Conservation (phyloP, 2,797 vertebrate species). For the Gallirallus australis region DNA sequence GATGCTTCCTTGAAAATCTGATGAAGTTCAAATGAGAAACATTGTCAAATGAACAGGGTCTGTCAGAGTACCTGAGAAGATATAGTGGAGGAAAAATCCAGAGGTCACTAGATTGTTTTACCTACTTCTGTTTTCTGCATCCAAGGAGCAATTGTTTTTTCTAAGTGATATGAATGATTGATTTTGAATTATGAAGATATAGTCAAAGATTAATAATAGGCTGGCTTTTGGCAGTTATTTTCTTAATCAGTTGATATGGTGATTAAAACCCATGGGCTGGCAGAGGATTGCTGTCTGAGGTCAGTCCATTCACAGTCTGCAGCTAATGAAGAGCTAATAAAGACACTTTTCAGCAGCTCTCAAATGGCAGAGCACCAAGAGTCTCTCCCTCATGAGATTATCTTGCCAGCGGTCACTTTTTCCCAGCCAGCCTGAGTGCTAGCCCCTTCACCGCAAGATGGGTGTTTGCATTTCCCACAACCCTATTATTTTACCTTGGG, state of each 20-base stretch:
- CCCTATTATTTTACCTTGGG: neutral
- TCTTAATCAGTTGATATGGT: neutral
- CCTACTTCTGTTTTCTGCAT: neutral
- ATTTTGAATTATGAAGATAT: neutral
- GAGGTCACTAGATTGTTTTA: neutral
- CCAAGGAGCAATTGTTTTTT: neutral
- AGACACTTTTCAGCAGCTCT: neutral
- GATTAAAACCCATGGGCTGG: neutral
- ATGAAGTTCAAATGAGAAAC: neutral
- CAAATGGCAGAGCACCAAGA: neutral
- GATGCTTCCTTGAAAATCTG: neutral
- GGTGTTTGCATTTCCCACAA: neutral
- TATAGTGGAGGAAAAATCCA: neutral
- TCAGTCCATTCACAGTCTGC: neutral
- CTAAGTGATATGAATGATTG: neutral
- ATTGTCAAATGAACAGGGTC: neutral
- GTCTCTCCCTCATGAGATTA: neutral
- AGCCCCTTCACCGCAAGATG: neutral
- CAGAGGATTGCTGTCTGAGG: neutral
- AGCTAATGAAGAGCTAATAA: neutral
- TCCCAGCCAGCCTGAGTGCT: neutral
- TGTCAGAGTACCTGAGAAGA: neutral
- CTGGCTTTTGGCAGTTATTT: neutral
- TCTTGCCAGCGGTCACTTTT: neutral
- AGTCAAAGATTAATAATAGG: neutral